These are phyloP conservation scores for Metopia argyrocephala DNA, from an alignment of 2,888 invertebrate genomes.

Conservation along the genomic window DNA sequence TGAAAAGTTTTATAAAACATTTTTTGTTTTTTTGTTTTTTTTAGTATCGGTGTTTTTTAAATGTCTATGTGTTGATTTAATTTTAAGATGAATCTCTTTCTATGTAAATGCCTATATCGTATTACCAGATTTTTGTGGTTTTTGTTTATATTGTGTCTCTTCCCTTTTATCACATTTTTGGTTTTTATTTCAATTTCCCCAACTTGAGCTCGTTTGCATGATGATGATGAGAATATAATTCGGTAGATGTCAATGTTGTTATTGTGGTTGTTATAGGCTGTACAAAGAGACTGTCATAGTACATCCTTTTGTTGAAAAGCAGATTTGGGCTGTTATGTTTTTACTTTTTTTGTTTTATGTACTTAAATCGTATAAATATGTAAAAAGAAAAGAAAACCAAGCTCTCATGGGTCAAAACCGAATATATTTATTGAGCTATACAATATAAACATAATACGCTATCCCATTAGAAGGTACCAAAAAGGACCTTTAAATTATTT, in stretches of 20 bases:
- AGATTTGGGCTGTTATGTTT: background rate
- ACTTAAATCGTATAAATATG: conserved; percentile 4
- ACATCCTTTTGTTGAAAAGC: conserved; percentile 25
- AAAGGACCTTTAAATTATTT: no score
- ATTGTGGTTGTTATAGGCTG: conserved; percentile 1
- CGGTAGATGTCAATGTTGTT: background rate
- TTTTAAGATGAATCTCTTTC: conserved; percentile 42
- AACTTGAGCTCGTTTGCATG: background rate
- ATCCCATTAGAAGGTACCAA: no score
- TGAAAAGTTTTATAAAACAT: no score
- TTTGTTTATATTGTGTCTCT: conserved; percentile 24
- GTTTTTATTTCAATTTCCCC: conserved; percentile 38
- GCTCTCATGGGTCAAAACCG: background rate
- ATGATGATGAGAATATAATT: conserved; percentile 34
- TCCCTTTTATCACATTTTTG: conserved; percentile 7
- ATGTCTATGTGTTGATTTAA: conserved; percentile 40
- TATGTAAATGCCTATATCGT: conserved; percentile 39
- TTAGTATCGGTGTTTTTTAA: background rate
- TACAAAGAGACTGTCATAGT: conserved; percentile 25
- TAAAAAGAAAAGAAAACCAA: background rate
- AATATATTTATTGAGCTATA: no score
- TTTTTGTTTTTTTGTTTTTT: conserved; percentile 18
- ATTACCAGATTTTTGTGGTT: conserved; percentile 56
- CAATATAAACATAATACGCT: no score
- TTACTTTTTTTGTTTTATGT: background rate